A percentile compares a stretch with the other conserved stretches of the same genome.
These are phyloP conservation scores for Asteroscopus sphinx DNA, from an alignment of 2,888 invertebrate genomes.

Conservation along the genomic window DNA sequence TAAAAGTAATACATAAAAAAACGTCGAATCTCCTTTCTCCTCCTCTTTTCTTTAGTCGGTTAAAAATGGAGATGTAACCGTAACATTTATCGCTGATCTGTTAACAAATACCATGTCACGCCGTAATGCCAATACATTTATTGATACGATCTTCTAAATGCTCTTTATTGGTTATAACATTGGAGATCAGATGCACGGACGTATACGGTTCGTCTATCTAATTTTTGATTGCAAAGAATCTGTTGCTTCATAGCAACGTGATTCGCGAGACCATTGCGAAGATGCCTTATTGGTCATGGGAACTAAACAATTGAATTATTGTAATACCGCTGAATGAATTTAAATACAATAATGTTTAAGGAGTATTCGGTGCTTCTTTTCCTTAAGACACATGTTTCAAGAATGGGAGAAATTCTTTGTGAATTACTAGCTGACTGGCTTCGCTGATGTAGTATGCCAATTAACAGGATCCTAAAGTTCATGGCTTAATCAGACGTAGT, in stretches of 20 bases:
- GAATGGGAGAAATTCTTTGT: no score
- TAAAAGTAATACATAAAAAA: no score
- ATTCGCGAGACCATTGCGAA: constrained; percentile 61
- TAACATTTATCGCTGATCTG: constrained; percentile 22
- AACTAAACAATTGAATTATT: constrained; percentile 58
- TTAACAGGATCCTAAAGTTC: no score
- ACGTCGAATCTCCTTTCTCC: no score
- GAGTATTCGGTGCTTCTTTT: background rate
- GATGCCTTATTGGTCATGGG: constrained; percentile 71
- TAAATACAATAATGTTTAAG: constrained; percentile 52
- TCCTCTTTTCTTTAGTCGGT: no score
- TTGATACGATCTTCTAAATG: constrained; percentile 41
- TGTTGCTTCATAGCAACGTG: constrained; percentile 62
- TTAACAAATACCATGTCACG: constrained; percentile 37
- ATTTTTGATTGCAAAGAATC: constrained; percentile 54
- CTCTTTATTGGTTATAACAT: constrained; percentile 41
- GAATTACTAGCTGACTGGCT: no score
- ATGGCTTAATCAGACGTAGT: no score
- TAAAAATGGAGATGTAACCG: constrained; percentile 14
- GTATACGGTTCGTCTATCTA: constrained; percentile 35
- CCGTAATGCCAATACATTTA: constrained; percentile 38
- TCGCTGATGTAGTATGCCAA: no score
- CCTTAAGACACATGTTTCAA: no score
- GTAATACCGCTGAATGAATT: constrained; percentile 37
- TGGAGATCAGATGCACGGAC: constrained; percentile 43